A percentile compares a stretch with the other conserved stretches of the same genome.
These are phyloP conservation scores for Teleogryllus oceanicus DNA, from an alignment of 2,888 invertebrate genomes.

Conservation along the genomic window DNA sequence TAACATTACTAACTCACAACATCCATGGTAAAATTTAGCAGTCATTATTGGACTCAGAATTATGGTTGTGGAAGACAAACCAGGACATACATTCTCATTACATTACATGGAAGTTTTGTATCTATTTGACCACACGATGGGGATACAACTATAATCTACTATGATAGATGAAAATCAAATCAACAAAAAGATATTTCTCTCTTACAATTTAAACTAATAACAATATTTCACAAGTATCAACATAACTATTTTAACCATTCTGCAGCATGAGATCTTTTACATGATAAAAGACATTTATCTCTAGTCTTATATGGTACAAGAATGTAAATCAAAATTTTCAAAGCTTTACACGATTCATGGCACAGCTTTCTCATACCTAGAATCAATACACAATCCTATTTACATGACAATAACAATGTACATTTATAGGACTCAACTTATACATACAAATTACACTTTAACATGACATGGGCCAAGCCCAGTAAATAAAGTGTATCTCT, in stretches of 20 bases:
- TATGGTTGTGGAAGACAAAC: too few relatives aligned
- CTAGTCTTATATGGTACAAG: not conserved
- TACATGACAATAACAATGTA: constrained; percentile 18
- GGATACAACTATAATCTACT: too few relatives aligned
- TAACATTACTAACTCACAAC: too few relatives aligned
- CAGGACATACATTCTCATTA: not conserved
- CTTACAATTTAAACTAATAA: not conserved
- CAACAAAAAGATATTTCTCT: constrained; percentile 18
- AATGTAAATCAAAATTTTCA: not conserved
- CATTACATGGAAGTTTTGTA: not conserved
- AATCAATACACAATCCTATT: constrained; percentile 2
- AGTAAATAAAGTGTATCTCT: not conserved
- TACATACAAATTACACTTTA: not conserved
- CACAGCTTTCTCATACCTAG: not conserved
- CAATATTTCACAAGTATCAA: constrained; percentile 5
- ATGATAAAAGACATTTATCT: not conserved
- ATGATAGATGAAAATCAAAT: not conserved
- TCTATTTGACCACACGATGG: not conserved
- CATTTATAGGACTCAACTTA: not conserved
- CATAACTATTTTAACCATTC: constrained; percentile 18
- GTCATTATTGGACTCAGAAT: too few relatives aligned
- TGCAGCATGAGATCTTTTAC: not conserved
- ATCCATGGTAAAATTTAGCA: too few relatives aligned
- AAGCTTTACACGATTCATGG: not conserved
- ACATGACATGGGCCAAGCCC: not conserved